Conservation (phyloP, 1,140 invertebrate species). For the Drosophila bipectinata region DNA sequence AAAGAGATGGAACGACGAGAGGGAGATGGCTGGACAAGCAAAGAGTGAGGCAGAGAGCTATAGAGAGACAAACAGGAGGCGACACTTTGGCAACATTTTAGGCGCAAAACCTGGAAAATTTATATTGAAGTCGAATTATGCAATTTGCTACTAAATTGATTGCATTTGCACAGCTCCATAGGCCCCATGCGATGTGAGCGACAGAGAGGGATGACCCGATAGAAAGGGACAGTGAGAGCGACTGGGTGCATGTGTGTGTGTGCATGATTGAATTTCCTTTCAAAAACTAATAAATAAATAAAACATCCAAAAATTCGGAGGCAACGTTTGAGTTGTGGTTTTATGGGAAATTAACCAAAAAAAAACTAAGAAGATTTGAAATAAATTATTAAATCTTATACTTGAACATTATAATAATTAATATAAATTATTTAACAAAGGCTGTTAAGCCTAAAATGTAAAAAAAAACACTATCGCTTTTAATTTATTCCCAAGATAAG, state of each 20-base stretch:
- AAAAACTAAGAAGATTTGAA: background rate
- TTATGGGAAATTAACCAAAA: background rate
- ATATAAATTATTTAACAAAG: no score
- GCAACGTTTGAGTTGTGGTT: constrained; percentile 35
- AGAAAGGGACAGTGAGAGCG: background rate
- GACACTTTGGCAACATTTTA: constrained; percentile 80
- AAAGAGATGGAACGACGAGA: background rate
- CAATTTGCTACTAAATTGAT: constrained; percentile 83
- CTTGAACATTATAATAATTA: no score
- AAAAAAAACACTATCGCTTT: no score
- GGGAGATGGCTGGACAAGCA: background rate
- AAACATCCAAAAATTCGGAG: constrained; percentile 39
- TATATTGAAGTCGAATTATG: constrained; percentile 81
- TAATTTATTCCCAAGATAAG: no score
- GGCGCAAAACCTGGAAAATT: constrained; percentile 70
- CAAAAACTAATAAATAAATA: constrained; percentile 58
- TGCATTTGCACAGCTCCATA: constrained; percentile 73
- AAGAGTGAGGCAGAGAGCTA: background rate
- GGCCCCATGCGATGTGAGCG: background rate
- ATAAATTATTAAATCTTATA: no score
- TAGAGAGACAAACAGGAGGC: constrained; percentile 41
- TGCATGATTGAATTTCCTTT: constrained; percentile 54
- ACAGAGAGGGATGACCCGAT: background rate
- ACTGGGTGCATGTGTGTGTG: constrained; percentile 6
- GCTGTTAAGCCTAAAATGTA: no score